Conservation (phyloP, 2,797 vertebrate genomes). For the Vultur gryphus region DNA sequence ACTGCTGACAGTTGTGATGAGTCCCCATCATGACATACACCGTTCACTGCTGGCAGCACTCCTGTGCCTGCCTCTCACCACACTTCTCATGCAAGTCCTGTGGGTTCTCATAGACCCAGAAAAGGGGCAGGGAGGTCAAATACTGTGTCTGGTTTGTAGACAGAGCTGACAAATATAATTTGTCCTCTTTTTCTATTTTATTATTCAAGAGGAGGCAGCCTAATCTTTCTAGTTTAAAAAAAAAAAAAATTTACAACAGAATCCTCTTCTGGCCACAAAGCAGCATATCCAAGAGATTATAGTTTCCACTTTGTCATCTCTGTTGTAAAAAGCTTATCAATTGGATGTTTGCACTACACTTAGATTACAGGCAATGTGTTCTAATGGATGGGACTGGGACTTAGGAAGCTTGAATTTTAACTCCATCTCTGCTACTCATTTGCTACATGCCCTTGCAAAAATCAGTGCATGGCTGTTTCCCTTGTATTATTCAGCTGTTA, state of each 20-base stretch:
- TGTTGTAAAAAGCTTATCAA: conserved; percentile 43
- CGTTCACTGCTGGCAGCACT: background rate
- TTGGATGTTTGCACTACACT: background rate
- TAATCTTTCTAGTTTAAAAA: background rate
- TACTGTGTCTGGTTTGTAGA: background rate
- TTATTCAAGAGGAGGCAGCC: background rate
- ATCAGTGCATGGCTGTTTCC: background rate
- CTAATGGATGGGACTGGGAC: background rate
- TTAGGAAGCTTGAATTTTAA: conserved; percentile 10
- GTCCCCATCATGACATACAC: background rate
- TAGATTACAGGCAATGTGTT: background rate
- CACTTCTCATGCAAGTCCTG: fast-evolving
- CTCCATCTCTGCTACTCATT: background rate
- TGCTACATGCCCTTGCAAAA: background rate
- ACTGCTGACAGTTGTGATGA: background rate
- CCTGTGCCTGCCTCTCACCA: background rate
- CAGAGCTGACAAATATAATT: background rate
- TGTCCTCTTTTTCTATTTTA: background rate
- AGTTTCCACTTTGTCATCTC: conserved; percentile 17
- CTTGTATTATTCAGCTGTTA: background rate
- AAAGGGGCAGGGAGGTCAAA: background rate
- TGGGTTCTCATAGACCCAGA: background rate
- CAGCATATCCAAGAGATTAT: conserved; percentile 19
- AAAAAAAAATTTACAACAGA: background rate
- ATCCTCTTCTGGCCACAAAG: conserved; percentile 9